These are phyloP conservation scores for Enteromius anoplus DNA, from an alignment of 2,797 vertebrate species.

Conservation along the genomic window DNA sequence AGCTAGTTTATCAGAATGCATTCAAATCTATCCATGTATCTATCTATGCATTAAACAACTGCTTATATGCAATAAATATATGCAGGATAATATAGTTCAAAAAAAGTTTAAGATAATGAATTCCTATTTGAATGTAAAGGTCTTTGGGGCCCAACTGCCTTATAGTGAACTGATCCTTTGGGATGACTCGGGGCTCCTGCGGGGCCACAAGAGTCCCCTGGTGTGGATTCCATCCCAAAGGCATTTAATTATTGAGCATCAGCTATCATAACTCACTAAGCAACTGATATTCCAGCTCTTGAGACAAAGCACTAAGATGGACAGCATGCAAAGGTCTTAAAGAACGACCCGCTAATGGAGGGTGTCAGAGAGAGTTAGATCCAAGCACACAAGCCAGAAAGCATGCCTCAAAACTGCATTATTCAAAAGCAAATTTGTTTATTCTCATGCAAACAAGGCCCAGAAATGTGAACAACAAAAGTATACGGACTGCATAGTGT, in stretches of 20 bases:
- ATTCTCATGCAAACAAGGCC: constrained; percentile 56
- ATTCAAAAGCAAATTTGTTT: constrained; percentile 47
- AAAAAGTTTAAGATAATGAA: background rate
- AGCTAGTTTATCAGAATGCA: background rate
- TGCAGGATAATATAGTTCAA: background rate
- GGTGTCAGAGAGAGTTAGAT: background rate
- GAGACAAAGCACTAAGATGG: constrained; percentile 30
- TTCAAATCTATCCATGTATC: background rate
- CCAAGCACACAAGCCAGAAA: constrained; percentile 26
- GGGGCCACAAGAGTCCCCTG: constrained; percentile 64
- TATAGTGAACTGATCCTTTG: constrained; percentile 52
- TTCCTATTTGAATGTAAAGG: too few relatives aligned
- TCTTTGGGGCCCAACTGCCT: constrained; percentile 33
- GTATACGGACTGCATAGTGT: constrained; percentile 27
- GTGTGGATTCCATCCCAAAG: constrained; percentile 71
- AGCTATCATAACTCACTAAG: constrained; percentile 61
- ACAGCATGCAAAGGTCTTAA: constrained; percentile 20
- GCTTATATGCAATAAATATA: constrained; percentile 27
- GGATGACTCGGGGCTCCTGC: constrained; percentile 60
- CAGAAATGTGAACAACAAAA: constrained; percentile 44
- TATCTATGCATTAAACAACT: background rate
- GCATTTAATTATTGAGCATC: constrained; percentile 72
- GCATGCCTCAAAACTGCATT: constrained; percentile 30
- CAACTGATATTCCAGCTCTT: constrained; percentile 66
- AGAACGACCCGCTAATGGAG: background rate